phyloP scores from a whole-genome alignment of 2,888 invertebrate species.

The Erebia epiphron region DNA sequence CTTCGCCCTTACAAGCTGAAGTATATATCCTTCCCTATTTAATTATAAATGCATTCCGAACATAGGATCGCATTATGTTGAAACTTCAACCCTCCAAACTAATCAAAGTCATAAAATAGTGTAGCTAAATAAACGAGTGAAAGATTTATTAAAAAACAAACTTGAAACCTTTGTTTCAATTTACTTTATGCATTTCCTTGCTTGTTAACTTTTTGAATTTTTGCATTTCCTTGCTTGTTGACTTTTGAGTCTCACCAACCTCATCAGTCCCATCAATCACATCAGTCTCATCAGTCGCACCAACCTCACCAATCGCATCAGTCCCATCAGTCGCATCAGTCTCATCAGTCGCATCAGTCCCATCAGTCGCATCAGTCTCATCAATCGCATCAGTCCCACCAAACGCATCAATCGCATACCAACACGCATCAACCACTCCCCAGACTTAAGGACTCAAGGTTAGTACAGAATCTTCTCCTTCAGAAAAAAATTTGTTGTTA shows the following conservation, averaged over 20 bases:
- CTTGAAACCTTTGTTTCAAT: no score
- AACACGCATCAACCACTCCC: slow-evolving; percentile 49
- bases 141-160: no score
- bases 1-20: no score
- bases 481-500: background rate
- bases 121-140: no score
- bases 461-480: background rate
- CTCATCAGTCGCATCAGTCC: slow-evolving; percentile 42
- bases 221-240: no score
- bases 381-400: slow-evolving; percentile 50
- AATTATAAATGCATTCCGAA: no score
- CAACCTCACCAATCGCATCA: slow-evolving; percentile 45
- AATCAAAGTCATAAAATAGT: no score
- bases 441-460: slow-evolving; percentile 70
- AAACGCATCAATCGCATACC: slow-evolving; percentile 45
- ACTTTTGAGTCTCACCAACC: slow-evolving; percentile 29
- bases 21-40: no score
- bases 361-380: slow-evolving; percentile 39
- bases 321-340: slow-evolving; percentile 16
- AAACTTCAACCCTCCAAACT: no score
- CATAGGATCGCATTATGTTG: no score
- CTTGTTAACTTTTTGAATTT: no score
- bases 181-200: no score
- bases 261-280: slow-evolving; percentile 49
- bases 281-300: slow-evolving; percentile 45